Percentiles rank a stretch among this genome's conserved stretches.
These are phyloP conservation scores for Platorchestia sp. DNA, from an alignment of 1,140 invertebrate genomes.

Conservation along the genomic window DNA sequence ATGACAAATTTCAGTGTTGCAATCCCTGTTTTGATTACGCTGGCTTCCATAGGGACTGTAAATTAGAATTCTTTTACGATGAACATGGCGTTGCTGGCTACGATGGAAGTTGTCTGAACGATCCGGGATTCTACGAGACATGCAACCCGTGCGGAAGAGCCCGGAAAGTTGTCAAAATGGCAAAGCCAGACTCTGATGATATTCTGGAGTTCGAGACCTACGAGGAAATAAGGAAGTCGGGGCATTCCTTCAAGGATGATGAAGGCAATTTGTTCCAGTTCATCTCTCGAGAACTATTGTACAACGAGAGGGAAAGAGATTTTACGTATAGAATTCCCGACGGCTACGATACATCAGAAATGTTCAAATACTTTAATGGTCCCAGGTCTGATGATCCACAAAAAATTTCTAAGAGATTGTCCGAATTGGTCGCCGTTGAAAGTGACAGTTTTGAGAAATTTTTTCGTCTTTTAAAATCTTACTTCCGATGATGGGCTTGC, in stretches of 20 bases:
- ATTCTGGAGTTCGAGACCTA: not conserved
- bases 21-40: not conserved
- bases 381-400: not conserved
- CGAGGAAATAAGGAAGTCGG: not conserved
- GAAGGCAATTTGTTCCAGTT: not conserved
- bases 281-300: not conserved
- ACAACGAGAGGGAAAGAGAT: not conserved
- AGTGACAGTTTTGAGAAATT: not conserved
- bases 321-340: not conserved
- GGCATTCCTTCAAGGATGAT: not conserved
- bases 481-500: too few species aligned
- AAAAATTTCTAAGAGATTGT: not conserved
- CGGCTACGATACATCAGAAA: not conserved
- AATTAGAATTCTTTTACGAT: not conserved
- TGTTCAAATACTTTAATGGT: not conserved
- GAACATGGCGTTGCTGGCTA: not conserved
- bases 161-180: not conserved
- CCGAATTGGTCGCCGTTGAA: not conserved
- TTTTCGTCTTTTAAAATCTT: not conserved
- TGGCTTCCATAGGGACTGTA: not conserved
- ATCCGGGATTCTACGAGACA: not conserved
- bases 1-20: not conserved
- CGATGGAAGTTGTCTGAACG: not conserved
- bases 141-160: not conserved
- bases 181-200: not conserved